Conservation (phyloP, 2,888 invertebrate genomes). For the Agrotis exclamationis region DNA sequence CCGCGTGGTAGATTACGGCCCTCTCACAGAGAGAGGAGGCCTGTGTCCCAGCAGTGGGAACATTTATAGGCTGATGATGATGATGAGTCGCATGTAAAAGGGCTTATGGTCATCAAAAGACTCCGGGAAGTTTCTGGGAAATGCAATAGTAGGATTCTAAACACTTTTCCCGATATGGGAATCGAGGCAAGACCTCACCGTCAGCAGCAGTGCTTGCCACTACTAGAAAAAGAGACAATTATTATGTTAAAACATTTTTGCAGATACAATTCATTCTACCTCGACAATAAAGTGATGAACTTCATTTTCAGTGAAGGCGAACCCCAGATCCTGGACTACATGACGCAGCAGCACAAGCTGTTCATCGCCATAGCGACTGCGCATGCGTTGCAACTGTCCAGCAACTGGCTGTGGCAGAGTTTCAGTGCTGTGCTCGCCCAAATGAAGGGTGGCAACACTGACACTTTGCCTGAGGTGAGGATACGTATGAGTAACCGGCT, state of each 20-base stretch:
- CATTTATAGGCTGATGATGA: too few relatives aligned
- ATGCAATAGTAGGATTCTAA: too few relatives aligned
- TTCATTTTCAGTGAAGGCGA: conserved; percentile 93
- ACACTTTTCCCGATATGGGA: too few relatives aligned
- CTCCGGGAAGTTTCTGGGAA: too few relatives aligned
- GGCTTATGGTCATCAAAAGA: too few relatives aligned
- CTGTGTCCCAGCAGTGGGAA: too few relatives aligned
- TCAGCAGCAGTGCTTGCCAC: too few relatives aligned
- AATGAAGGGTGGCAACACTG: conserved; percentile 94
- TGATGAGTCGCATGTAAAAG: too few relatives aligned
- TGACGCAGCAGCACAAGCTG: conserved; percentile 98
- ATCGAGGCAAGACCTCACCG: too few relatives aligned
- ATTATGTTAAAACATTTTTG: neutral
- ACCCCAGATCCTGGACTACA: conserved; percentile 97
- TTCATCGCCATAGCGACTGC: conserved; percentile 96
- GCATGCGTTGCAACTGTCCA: conserved; percentile 94
- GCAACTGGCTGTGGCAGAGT: conserved; percentile 94
- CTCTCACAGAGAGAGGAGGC: too few relatives aligned
- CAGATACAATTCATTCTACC: neutral
- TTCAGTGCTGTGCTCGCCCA: conserved; percentile 94
- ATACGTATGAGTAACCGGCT: neutral
- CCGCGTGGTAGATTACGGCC: too few relatives aligned
- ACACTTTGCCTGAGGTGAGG: conserved; percentile 95
- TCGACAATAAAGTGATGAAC: neutral
- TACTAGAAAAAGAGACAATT: too few relatives aligned